These are phyloP conservation scores for Pantala flavescens DNA, from an alignment of 1,140 invertebrate genomes.

Conservation along the genomic window DNA sequence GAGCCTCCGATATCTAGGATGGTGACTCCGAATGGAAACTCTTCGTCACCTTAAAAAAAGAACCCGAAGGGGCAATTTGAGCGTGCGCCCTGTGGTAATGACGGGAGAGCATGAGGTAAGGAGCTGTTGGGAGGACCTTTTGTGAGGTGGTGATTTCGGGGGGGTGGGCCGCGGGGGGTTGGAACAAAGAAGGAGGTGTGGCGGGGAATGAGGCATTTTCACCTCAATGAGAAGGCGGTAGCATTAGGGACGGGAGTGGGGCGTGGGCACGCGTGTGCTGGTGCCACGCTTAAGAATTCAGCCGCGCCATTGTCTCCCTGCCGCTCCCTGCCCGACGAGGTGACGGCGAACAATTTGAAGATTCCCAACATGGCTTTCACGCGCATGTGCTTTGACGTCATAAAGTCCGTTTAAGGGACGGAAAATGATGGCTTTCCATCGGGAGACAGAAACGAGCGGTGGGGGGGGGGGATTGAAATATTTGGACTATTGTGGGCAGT, in stretches of 20 bases:
- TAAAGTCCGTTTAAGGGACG: neutral
- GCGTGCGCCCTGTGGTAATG: neutral
- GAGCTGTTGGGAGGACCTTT: neutral
- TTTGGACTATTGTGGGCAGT: no score
- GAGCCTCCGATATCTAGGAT: neutral
- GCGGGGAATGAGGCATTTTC: neutral
- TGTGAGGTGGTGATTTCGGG: no score
- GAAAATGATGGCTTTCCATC: neutral
- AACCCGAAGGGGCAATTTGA: no score
- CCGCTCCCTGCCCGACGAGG: neutral
- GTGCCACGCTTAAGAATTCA: slow-evolving; percentile 1
- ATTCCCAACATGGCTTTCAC: slow-evolving; percentile 5
- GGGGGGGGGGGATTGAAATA: no score
- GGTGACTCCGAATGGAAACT: neutral
- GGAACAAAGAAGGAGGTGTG: neutral
- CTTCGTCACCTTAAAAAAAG: neutral
- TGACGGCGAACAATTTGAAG: neutral
- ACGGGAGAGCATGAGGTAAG: neutral
- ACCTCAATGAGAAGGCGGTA: neutral
- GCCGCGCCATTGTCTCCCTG: neutral
- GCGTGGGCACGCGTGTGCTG: neutral
- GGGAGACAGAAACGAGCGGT: no score
- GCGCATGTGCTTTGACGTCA: neutral
- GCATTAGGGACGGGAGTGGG: neutral
- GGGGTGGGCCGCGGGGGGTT: neutral